Conservation (phyloP, 92 coral and sea anemone species). For the Umimayanthus chanpuru region DNA sequence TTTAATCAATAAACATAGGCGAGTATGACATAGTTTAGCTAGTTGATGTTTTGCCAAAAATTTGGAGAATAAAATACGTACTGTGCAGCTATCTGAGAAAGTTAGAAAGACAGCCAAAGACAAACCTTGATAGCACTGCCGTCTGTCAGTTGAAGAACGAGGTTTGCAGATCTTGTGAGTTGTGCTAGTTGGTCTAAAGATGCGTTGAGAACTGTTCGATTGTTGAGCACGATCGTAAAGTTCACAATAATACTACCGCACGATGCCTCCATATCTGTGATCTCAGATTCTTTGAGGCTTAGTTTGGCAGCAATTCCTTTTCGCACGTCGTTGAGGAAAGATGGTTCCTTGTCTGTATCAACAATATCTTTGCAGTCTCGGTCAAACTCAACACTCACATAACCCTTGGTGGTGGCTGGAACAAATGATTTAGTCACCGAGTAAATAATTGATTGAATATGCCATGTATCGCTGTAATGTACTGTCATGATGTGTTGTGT, state of each 20-base stretch:
- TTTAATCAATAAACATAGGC: no score
- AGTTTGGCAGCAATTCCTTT: conserved; percentile 40
- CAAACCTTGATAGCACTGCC: conserved; percentile 22
- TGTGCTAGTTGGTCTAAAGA: conserved; percentile 8
- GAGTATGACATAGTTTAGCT: no score
- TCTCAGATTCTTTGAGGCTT: conserved; percentile 7
- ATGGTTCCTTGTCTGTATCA: conserved; percentile 33
- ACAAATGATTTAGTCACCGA: not conserved
- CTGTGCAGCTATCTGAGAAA: not conserved
- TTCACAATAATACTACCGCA: conserved; percentile 63
- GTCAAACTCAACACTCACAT: conserved; percentile 36
- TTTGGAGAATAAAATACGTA: not conserved
- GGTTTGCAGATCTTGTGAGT: conserved; percentile 28
- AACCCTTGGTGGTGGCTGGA: not conserved
- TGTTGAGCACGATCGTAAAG: conserved; percentile 42
- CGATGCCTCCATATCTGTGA: conserved; percentile 41
- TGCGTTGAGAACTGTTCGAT: conserved; percentile 36
- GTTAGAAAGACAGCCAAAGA: not conserved
- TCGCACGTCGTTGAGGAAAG: conserved; percentile 41
- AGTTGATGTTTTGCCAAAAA: not conserved
- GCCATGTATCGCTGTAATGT: not conserved
- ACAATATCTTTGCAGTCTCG: conserved; percentile 35
- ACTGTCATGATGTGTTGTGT: not conserved
- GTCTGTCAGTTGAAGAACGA: conserved; percentile 18
- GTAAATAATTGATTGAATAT: no score